phyloP scores from a whole-genome alignment of 2,888 invertebrate species.

The Schrankia costaestrigalis region DNA sequence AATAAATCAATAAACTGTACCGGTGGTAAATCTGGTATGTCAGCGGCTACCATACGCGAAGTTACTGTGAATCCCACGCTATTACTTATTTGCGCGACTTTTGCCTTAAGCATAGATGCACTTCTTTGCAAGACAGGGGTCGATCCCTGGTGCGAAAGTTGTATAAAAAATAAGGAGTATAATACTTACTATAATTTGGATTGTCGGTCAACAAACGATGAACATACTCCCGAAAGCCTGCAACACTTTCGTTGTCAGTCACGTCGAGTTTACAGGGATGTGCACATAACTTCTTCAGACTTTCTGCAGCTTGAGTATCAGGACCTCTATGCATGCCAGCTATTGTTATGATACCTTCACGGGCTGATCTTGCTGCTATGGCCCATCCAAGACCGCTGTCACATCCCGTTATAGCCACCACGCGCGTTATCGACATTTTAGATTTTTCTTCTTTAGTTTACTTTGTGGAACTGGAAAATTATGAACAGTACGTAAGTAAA shows the following conservation, averaged over 20 bases:
- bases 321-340: conserved; percentile 87
- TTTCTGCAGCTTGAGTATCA: conserved; percentile 71
- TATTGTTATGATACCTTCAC: conserved; percentile 86
- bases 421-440: conserved; percentile 52
- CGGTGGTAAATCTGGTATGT: too few relatives aligned
- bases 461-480: too few relatives aligned
- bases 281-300: conserved; percentile 60
- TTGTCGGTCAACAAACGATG: conserved; percentile 67
- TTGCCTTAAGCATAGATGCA: neutral
- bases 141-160: neutral
- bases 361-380: conserved; percentile 82
- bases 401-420: conserved; percentile 90
- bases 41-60: too few relatives aligned
- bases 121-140: neutral
- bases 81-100: too few relatives aligned
- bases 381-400: conserved; percentile 92
- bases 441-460: neutral
- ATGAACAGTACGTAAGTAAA: too few relatives aligned
- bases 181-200: conserved; percentile 71
- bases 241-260: conserved; percentile 80
- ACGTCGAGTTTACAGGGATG: conserved; percentile 84
- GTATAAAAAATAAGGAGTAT: neutral
- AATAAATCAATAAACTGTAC: too few relatives aligned
- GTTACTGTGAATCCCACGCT: too few relatives aligned
- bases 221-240: conserved; percentile 68